Evolutionary conservation across 2,888 invertebrate species (phyloP), one percentile per base, ranked within the genome.

Genomic region (Odontocolon sp.): DNA sequence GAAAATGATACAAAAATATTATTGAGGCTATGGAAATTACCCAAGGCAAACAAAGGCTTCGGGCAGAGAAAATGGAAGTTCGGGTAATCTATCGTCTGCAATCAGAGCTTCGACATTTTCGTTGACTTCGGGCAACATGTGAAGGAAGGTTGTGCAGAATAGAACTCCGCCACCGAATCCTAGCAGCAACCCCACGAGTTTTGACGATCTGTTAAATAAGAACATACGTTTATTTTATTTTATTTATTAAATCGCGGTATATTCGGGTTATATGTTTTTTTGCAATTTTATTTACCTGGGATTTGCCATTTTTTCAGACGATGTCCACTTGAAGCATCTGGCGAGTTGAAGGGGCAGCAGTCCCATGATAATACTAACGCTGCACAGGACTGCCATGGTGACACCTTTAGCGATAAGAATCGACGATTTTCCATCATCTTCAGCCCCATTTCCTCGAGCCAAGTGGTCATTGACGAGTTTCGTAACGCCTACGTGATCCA

Each of bases 131-230:
- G 96, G 96, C 67, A 96, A 91, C 83, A 97, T 91, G 85, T 97
- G 96, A 80, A 96, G 90, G 86, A 97, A 96, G 2, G 96, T 96
- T 1, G 96, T 96, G 78, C 95, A 94, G 38, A 97, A 91, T 14
- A 97, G 91, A 0, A 96, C 96, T 6, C 96, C 96, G n/a, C 96
- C 96, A 11, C 96, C 96, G 80, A 96, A 95, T n/a, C 95, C 94
- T 18, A 96, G 91, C 21, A 96, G 89, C 14, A 94, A 90, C 84
- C 93, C 92, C 26, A 95, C 93, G 16, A 92, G 83, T 9, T 81
- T 86, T 47, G 74, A 83, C 0, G 89, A 88, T 70, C 90, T 89
- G 78, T 57, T 16, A n/a, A 26, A n/a, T 28, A 23, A 9, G 18
- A 50, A 16, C 9, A 9, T 3, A 18, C 11, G 1, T 18, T 31